Evolutionary conservation across 2,113 vertebrate species (phyloP), one percentile per base, ranked within the genome.

Genomic region (Aldabrachelys gigantea): DNA sequence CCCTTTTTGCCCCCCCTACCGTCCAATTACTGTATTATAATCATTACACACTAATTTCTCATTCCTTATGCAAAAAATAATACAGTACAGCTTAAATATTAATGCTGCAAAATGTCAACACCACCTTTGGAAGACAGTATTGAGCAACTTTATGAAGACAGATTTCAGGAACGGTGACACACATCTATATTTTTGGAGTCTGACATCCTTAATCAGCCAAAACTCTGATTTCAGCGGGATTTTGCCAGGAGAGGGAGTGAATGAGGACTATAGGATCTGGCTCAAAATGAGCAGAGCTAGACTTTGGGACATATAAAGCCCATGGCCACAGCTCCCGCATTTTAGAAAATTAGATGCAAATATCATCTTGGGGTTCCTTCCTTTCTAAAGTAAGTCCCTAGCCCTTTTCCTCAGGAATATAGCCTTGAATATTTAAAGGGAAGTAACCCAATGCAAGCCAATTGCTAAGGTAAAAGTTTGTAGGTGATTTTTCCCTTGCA

Each of bases 11-110:
- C 24, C 57, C 27, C 5, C 57, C 25, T 4, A 92, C 87, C 93
- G 95, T 95, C 96, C 87, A 59, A 56, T 83, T 95, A 44, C 56
- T 95, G 56, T 92, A 38, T 94, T 96, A 88, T 78, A 90, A 95
- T 93, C 53, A 13, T 89, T 83, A 92, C 90, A 93, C 84, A 85
- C 78, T 95, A 93, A 95, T 96, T 94, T 95, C 87, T 95, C 90
- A 96, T 84, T 96, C 87, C 89, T 96, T 96, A 62, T 84, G 89
- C 91, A 95, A 96, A 96, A 65, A 94, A 92, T 94, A 96, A 96
- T 91, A 91, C 83, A 95, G 69, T 87, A 94, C 95, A n/a, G 49
- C 87, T 97, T 96, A 95, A 96, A 97, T 96, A 96, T 96, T 94
- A 88, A 95, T 96, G 92, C 80, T 94, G 89, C 92, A 91, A 94